A percentile compares a stretch with the other conserved stretches of the same genome.
phyloP scores from a whole-genome alignment of 2,113 vertebrate species.

The Hypanus sabinus region DNA sequence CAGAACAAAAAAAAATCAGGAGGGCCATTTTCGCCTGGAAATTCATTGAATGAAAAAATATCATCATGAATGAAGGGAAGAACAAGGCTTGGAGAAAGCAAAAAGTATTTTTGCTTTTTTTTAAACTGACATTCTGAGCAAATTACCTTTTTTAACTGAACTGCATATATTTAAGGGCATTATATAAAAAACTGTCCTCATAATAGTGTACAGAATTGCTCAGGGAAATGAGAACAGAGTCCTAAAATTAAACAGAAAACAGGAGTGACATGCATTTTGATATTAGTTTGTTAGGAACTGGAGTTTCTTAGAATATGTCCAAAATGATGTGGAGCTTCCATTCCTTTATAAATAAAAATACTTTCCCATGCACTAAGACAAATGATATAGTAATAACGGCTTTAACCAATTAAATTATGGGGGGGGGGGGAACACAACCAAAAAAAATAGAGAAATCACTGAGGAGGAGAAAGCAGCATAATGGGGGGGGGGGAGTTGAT shows the following conservation, averaged over 20 bases:
- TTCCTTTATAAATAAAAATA: not conserved
- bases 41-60: not conserved
- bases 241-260: not conserved
- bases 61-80: not conserved
- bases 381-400: not conserved
- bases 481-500: no score
- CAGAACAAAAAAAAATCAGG: not conserved
- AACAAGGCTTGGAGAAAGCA: not conserved
- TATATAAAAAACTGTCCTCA: not conserved
- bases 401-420: no score
- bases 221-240: not conserved
- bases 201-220: not conserved
- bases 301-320: not conserved
- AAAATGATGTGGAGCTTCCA: not conserved
- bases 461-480: no score
- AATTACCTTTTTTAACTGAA: not conserved
- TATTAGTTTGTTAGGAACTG: no score
- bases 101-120: not conserved
- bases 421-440: no score
- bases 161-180: not conserved
- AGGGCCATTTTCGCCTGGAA: not conserved
- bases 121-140: conserved; percentile 3
- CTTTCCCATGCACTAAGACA: not conserved
- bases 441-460: no score
- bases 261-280: not conserved